Percentiles rank a stretch among this genome's conserved stretches.
These are phyloP conservation scores for Sorex maritimensis DNA, from an alignment of 2,797 vertebrate species.

Conservation along the genomic window DNA sequence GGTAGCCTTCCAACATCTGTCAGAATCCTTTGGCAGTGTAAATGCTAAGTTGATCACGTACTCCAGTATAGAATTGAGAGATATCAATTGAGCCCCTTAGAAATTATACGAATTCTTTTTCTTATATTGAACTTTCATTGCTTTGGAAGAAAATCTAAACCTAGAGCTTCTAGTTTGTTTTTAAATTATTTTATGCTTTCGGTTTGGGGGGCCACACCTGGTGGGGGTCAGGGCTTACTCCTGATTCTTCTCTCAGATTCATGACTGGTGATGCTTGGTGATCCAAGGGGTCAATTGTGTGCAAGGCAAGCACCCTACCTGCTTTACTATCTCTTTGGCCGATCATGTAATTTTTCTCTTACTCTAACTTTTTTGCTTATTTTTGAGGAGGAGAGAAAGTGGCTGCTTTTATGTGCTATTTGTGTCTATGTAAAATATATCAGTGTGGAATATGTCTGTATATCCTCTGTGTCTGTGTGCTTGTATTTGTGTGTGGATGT, in stretches of 20 bases:
- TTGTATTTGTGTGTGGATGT: neutral
- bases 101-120: neutral
- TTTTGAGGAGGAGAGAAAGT: neutral
- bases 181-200: too few relatives aligned
- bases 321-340: too few relatives aligned
- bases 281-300: too few relatives aligned
- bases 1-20: neutral
- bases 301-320: too few relatives aligned
- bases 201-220: too few relatives aligned
- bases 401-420: conserved; percentile 42
- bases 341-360: neutral
- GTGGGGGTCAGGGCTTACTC: too few relatives aligned
- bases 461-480: accelerated
- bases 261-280: too few relatives aligned
- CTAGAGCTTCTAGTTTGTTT: too few relatives aligned
- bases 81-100: neutral
- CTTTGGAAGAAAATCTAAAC: too few relatives aligned
- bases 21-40: neutral
- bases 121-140: neutral
- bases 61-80: neutral
- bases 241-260: too few relatives aligned
- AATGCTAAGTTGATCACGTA: neutral
- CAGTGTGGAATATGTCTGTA: neutral
- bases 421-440: neutral
- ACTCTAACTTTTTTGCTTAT: neutral